Evolutionary conservation across 2,888 invertebrate species (phyloP).

Genomic region (Cremastinae sp.): DNA sequence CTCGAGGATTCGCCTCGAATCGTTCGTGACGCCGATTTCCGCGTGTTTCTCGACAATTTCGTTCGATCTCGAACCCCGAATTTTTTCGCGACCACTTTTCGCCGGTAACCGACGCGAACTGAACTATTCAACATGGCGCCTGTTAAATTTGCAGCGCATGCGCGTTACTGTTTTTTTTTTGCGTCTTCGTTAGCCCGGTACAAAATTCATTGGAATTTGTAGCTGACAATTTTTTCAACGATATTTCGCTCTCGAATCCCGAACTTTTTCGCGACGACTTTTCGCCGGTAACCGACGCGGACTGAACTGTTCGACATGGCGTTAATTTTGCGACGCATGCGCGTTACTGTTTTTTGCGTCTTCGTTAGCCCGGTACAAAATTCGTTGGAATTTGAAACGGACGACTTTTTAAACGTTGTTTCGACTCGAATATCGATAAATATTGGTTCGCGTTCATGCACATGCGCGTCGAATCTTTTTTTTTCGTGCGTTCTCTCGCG

Average conservation of each 20-base stretch:
- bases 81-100: too few relatives aligned
- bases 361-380: not conserved
- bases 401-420: not conserved
- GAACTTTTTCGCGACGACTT: too few relatives aligned
- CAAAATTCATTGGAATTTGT: not conserved
- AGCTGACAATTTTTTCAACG: not conserved
- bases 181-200: too few relatives aligned
- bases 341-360: not conserved
- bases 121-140: too few relatives aligned
- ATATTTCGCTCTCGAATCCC: not conserved
- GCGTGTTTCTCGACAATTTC: too few relatives aligned
- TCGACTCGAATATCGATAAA: not conserved
- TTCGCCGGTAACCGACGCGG: not conserved
- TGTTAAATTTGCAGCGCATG: too few relatives aligned
- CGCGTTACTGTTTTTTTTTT: too few relatives aligned
- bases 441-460: not conserved
- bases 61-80: too few relatives aligned
- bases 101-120: too few relatives aligned
- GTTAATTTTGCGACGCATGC: not conserved
- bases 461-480: not conserved
- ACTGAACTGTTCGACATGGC: conserved; percentile 15
- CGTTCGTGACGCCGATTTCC: too few relatives aligned
- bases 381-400: not conserved
- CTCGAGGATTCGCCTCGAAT: not conserved
- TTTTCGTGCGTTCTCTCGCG: conserved; percentile 4